Conservation (phyloP, 2,888 invertebrate genomes). For the Heteropelma amictum region DNA sequence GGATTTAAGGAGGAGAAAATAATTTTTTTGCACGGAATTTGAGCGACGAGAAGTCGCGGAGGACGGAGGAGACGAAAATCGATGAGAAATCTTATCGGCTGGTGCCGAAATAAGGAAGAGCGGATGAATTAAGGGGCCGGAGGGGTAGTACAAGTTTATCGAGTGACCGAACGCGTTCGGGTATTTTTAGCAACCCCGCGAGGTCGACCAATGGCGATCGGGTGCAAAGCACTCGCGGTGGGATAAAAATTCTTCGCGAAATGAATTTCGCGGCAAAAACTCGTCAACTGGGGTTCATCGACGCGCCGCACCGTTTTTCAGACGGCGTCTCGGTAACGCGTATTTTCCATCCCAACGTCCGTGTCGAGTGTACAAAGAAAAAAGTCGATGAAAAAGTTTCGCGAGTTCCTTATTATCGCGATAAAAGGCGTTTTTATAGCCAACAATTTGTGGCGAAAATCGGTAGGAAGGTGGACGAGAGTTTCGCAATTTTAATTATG, state of each 20-base stretch:
- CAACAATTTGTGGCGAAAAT: too few relatives aligned
- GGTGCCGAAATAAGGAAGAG: constrained; percentile 13
- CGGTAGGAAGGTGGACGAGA: too few relatives aligned
- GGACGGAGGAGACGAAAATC: constrained; percentile 1
- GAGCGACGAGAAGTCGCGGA: not conserved
- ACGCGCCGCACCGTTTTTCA: too few relatives aligned
- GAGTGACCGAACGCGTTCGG: constrained; percentile 40
- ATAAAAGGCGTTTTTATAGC: too few relatives aligned
- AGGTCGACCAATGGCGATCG: constrained; percentile 8
- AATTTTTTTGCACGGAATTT: not conserved
- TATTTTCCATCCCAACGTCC: too few relatives aligned
- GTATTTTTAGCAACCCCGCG: constrained; percentile 46
- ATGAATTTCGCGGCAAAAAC: constrained; percentile 45
- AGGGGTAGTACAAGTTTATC: constrained; percentile 33
- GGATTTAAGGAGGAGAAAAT: too few relatives aligned
- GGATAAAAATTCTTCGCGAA: constrained; percentile 21
- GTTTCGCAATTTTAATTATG: too few relatives aligned
- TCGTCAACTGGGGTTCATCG: constrained; percentile 51
- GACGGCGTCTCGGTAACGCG: too few relatives aligned
- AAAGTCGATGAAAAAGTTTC: too few relatives aligned
- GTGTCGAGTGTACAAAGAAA: too few relatives aligned
- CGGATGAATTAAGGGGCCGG: not conserved
- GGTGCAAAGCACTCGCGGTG: constrained; percentile 39
- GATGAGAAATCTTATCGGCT: constrained; percentile 33
- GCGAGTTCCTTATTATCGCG: too few relatives aligned